phyloP scores from a whole-genome alignment of 1,140 invertebrate genomes.

The Ectropis grisescens region DNA sequence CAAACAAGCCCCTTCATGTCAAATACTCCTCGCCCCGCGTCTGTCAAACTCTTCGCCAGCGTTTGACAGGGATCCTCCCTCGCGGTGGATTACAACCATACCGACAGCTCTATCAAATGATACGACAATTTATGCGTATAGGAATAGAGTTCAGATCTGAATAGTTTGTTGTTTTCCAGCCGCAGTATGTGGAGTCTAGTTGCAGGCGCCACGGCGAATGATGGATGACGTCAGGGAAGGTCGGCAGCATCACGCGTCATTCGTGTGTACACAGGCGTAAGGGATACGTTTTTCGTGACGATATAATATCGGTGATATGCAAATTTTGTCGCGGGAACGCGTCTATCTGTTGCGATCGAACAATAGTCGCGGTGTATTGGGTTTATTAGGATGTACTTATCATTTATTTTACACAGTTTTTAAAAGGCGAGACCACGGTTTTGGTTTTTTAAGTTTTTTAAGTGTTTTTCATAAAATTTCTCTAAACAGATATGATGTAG shows the following conservation, averaged over 20 bases:
- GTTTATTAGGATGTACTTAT: conserved; percentile 5
- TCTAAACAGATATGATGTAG: no score
- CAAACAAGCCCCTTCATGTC: conserved; percentile 70
- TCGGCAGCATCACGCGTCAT: conserved; percentile 68
- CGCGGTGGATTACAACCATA: conserved; percentile 54
- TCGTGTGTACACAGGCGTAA: conserved; percentile 68
- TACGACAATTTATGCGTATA: conserved; percentile 12
- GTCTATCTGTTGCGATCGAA: conserved; percentile 16
- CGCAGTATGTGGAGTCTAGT: conserved; percentile 59
- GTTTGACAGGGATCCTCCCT: conserved; percentile 68
- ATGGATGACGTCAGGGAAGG: conserved; percentile 68
- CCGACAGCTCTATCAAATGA: conserved; percentile 5
- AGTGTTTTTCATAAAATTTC: no score
- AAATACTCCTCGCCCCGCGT: conserved; percentile 67
- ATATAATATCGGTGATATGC: conserved; percentile 69
- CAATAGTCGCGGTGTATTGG: neutral
- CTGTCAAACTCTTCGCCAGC: conserved; percentile 69
- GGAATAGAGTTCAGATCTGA: conserved; percentile 20
- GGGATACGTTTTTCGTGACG: conserved; percentile 69
- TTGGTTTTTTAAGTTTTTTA: no score
- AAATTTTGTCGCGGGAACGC: conserved; percentile 49
- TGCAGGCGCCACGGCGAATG: conserved; percentile 67
- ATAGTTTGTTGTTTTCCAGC: conserved; percentile 23
- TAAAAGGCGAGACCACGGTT: no score
- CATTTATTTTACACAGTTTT: no score